These are phyloP conservation scores for Molorchus minor DNA, from an alignment of 2,888 invertebrate species.

Conservation along the genomic window DNA sequence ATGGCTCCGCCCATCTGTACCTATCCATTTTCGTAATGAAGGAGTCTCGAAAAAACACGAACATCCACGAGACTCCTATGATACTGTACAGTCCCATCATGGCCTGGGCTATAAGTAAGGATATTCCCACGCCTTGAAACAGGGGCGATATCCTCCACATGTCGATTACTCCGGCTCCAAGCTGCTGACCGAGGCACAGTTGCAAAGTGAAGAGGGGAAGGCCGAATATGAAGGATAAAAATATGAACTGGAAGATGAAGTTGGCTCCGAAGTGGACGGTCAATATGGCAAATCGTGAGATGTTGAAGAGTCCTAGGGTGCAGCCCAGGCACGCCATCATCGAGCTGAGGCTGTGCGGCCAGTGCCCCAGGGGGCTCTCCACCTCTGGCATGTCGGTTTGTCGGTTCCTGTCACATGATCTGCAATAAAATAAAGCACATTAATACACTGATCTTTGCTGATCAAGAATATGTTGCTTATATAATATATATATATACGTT, in stretches of 20 bases:
- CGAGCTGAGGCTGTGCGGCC: constrained; percentile 79
- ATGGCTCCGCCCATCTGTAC: constrained; percentile 84
- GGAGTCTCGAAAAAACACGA: constrained; percentile 87
- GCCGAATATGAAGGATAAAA: constrained; percentile 75
- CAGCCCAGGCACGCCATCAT: constrained; percentile 85
- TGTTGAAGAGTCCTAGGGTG: constrained; percentile 87
- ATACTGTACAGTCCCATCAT: constrained; percentile 87
- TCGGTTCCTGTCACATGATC: constrained; percentile 66
- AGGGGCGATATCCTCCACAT: constrained; percentile 95
- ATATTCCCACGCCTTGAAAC: constrained; percentile 89
- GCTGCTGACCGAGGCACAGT: constrained; percentile 84
- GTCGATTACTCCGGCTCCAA: constrained; percentile 85
- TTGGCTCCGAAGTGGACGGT: constrained; percentile 89
- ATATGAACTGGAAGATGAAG: constrained; percentile 88
- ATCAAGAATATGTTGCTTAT: no score
- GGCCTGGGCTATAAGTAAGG: constrained; percentile 80
- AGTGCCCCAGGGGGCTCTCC: constrained; percentile 68
- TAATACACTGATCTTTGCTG: no score
- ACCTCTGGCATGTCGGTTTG: constrained; percentile 62
- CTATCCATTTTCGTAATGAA: constrained; percentile 82
- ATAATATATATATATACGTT: no score
- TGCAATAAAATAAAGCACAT: constrained; percentile 57
- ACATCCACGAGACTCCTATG: constrained; percentile 90
- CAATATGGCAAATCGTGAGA: constrained; percentile 78
- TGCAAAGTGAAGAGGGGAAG: constrained; percentile 87